Evolutionary conservation across 1,140 invertebrate species (phyloP).

Genomic region (Plectrocnemia conspersa): DNA sequence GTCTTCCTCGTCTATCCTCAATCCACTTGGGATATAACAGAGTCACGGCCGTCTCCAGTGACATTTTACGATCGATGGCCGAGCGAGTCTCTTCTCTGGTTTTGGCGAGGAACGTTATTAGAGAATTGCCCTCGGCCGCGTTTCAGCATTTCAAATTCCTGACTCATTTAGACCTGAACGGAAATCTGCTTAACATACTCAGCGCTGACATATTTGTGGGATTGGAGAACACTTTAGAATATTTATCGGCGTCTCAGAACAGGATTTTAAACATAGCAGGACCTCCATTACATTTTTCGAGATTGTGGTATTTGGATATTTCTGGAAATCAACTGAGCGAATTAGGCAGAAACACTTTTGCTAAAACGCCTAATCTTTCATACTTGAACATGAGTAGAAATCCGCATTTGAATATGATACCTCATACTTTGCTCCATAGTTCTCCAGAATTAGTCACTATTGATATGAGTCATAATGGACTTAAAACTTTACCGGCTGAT

Average conservation of each 20-base stretch:
- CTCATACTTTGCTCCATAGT: conserved; percentile 56
- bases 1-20: conserved; percentile 66
- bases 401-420: conserved; percentile 58
- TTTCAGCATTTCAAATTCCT: conserved; percentile 75
- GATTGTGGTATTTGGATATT: conserved; percentile 67
- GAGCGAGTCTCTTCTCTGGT: conserved; percentile 60
- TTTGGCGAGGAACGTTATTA: conserved; percentile 78
- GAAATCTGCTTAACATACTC: conserved; percentile 70
- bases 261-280: conserved; percentile 61
- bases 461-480: conserved; percentile 67
- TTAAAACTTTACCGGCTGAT: conserved; percentile 66
- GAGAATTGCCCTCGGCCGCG: conserved; percentile 73
- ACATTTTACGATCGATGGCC: conserved; percentile 64
- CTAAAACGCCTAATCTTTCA: conserved; percentile 61
- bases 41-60: conserved; percentile 77
- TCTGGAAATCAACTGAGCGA: conserved; percentile 74
- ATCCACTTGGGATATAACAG: conserved; percentile 82
- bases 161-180: conserved; percentile 68
- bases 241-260: conserved; percentile 73
- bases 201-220: conserved; percentile 70
- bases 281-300: conserved; percentile 59
- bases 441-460: conserved; percentile 58
- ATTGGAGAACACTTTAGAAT: conserved; percentile 65
- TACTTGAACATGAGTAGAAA: conserved; percentile 76
- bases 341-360: conserved; percentile 63